Percentiles rank a stretch among this genome's conserved stretches.
Evolutionary conservation across 2,888 invertebrate species (phyloP).

Genomic region (Anodontia alba): DNA sequence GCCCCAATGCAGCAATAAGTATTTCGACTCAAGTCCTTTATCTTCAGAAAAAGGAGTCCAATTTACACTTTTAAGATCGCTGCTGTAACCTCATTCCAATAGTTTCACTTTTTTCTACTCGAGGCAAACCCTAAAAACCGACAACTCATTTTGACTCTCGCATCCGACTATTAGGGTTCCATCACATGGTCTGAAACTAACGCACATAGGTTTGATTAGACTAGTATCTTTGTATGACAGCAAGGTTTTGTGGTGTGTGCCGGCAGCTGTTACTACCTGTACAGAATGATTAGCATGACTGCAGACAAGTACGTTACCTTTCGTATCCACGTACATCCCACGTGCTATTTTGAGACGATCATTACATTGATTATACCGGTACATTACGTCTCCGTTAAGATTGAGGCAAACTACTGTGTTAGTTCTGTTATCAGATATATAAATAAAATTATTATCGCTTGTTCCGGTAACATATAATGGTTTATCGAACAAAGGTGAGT

Average conservation of each 20-base stretch:
- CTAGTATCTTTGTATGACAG: not conserved
- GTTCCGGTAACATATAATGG: not conserved
- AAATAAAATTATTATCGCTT: not conserved
- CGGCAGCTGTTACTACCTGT: not conserved
- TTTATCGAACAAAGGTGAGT: not conserved
- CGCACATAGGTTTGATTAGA: not conserved
- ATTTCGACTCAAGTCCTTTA: no score
- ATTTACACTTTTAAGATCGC: no score
- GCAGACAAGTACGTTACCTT: not conserved
- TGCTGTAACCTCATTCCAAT: no score
- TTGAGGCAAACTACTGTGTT: not conserved
- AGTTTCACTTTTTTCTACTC: no score
- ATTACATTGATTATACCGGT: not conserved
- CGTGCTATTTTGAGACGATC: not conserved
- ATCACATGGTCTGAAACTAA: not conserved
- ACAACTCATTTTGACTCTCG: not conserved
- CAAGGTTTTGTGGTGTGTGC: not conserved
- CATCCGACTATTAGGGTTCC: not conserved
- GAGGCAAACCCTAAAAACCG: not conserved
- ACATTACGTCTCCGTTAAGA: not conserved
- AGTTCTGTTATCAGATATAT: not conserved
- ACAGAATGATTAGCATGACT: not conserved
- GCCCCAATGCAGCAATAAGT: no score
- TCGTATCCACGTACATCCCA: not conserved
- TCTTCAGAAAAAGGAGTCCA: no score